Percentiles rank a stretch among this genome's conserved stretches.
Conservation (phyloP, 2,888 invertebrate species). For the Meandrusa payeni region DNA sequence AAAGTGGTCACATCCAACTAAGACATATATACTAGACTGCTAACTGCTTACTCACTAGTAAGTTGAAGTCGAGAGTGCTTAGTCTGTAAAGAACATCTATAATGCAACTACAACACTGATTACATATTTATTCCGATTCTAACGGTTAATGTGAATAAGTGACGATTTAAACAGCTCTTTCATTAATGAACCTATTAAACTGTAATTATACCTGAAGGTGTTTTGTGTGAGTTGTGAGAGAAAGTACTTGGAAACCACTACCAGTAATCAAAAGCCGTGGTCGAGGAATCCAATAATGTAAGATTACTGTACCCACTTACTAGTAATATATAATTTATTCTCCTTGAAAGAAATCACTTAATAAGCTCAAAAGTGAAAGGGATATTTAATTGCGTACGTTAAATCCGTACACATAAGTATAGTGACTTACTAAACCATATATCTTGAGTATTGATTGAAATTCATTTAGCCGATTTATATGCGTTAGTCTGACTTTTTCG, state of each 20-base stretch:
- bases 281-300: too few relatives aligned
- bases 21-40: background rate
- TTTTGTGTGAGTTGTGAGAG: too few relatives aligned
- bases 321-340: too few relatives aligned
- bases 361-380: background rate
- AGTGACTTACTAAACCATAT: too few relatives aligned
- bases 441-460: too few relatives aligned
- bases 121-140: conserved; percentile 49
- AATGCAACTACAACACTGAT: conserved; percentile 65
- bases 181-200: background rate
- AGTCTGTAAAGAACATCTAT: conserved; percentile 50
- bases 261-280: too few relatives aligned
- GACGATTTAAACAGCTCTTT: background rate
- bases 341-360: too few relatives aligned
- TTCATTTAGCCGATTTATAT: background rate
- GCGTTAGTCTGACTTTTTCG: background rate
- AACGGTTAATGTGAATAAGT: conserved; percentile 28
- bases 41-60: conserved; percentile 13
- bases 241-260: too few relatives aligned
- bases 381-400: background rate
- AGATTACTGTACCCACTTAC: too few relatives aligned
- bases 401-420: background rate
- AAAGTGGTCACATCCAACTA: conserved; percentile 7
- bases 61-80: conserved; percentile 45
- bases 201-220: too few relatives aligned